These are phyloP conservation scores for Hydrotaea diabolus DNA, from an alignment of 2,888 invertebrate species.

Conservation along the genomic window DNA sequence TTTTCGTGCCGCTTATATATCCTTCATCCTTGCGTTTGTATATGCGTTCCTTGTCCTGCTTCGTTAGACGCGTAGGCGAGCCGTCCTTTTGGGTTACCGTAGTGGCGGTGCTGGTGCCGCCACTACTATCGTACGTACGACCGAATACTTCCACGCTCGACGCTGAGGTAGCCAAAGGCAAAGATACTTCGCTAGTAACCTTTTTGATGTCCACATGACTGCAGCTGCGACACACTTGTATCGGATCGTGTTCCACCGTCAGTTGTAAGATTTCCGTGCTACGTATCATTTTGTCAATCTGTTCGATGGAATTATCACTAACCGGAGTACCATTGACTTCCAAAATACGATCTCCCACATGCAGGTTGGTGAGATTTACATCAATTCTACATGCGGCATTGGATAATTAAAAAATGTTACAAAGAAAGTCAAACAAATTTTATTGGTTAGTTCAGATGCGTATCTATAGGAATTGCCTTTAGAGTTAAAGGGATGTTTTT, in stretches of 20 bases:
- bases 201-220: conserved; percentile 81
- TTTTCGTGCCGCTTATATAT: conserved; percentile 83
- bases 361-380: conserved; percentile 90
- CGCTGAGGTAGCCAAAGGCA: conserved; percentile 76
- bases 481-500: conserved; percentile 3
- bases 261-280: conserved; percentile 89
- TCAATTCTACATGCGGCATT: conserved; percentile 85
- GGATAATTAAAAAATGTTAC: not conserved
- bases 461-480: not conserved
- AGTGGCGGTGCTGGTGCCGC: conserved; percentile 48
- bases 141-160: conserved; percentile 77
- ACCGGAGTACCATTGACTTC: conserved; percentile 96
- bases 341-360: conserved; percentile 95
- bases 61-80: conserved; percentile 64
- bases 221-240: conserved; percentile 84
- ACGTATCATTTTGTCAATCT: conserved; percentile 87
- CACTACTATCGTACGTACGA: conserved; percentile 57
- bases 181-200: conserved; percentile 75
- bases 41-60: conserved; percentile 79
- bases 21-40: conserved; percentile 81
- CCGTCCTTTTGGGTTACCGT: conserved; percentile 78
- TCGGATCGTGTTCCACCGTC: conserved; percentile 94
- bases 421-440: conserved; percentile 38
- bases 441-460: conserved; percentile 23
- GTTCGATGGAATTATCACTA: conserved; percentile 89